These are phyloP conservation scores for Hermaeophaga mercurialis DNA, from an alignment of 2,888 invertebrate species.

Conservation along the genomic window DNA sequence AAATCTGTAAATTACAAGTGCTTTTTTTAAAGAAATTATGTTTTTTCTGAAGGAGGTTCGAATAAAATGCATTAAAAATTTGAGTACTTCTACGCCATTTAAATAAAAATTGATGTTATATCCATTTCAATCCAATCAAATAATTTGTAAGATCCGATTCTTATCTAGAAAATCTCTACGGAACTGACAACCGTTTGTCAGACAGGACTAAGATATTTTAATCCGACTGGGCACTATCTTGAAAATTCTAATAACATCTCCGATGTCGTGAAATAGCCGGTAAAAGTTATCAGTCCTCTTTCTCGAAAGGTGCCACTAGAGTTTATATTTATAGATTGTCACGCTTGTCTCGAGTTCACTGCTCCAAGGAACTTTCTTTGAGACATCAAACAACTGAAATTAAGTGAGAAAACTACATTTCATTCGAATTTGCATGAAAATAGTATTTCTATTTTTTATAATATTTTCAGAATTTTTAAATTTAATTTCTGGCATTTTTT, in stretches of 20 bases:
- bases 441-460: too few species aligned
- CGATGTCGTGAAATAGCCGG: slow-evolving; percentile 3
- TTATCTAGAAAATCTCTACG: neutral
- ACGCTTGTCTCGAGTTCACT: slow-evolving; percentile 33
- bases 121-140: neutral
- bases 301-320: slow-evolving; percentile 8
- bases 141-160: neutral
- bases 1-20: too few species aligned
- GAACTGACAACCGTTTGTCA: slow-evolving; percentile 1
- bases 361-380: slow-evolving; percentile 22
- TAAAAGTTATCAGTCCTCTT: slow-evolving; percentile 18
- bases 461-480: too few species aligned
- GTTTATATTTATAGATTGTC: slow-evolving; percentile 37
- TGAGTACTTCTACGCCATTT: too few species aligned
- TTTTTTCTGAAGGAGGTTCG: too few species aligned
- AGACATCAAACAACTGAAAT: slow-evolving; percentile 1
- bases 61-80: too few species aligned
- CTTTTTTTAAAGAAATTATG: too few species aligned
- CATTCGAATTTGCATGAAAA: too few species aligned
- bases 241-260: neutral
- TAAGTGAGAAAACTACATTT: neutral
- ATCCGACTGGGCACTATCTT: slow-evolving; percentile 6
- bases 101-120: too few species aligned
- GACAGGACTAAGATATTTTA: neutral
- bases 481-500: too few species aligned